Evolutionary conservation across 2,888 invertebrate genomes (phyloP).

Genomic region (Capitulum mitella): DNA sequence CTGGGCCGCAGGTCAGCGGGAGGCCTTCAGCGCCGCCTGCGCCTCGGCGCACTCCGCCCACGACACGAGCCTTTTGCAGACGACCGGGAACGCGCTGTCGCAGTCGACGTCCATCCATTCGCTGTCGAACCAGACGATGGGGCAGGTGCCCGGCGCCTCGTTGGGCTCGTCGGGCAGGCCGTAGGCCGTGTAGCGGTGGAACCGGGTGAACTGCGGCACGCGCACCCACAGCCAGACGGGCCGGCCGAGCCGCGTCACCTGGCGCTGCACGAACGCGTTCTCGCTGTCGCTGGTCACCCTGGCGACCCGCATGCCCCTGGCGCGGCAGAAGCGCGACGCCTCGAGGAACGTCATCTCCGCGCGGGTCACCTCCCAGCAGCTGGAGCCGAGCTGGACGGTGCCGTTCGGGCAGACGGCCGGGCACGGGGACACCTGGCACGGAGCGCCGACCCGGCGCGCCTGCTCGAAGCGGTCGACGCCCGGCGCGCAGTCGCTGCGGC

Average conservation of each 20-base stretch:
- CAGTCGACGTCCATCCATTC: conserved; percentile 1
- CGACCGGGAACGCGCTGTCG: neutral
- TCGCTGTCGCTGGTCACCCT: neutral
- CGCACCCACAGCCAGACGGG: neutral
- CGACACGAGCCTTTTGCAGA: neutral
- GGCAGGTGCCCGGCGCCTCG: neutral
- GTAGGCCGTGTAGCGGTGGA: neutral
- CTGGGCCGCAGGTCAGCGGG: too few species aligned
- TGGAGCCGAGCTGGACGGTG: neutral
- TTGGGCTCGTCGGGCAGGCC: conserved; percentile 3
- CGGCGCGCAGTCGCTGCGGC: neutral
- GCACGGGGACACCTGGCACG: neutral
- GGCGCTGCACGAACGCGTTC: neutral
- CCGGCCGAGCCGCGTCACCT: neutral
- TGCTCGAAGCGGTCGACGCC: neutral
- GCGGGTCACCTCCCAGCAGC: neutral
- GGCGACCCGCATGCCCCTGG: neutral
- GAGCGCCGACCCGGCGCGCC: neutral
- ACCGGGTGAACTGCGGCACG: neutral
- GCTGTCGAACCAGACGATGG: conserved; percentile 7
- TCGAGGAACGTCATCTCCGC: neutral
- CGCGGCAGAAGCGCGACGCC: too few species aligned
- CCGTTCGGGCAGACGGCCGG: neutral
- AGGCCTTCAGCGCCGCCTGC: neutral
- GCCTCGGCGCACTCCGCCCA: neutral